These are phyloP conservation scores for Pygoscelis adeliae DNA, from an alignment of 2,113 vertebrate genomes.

Conservation along the genomic window DNA sequence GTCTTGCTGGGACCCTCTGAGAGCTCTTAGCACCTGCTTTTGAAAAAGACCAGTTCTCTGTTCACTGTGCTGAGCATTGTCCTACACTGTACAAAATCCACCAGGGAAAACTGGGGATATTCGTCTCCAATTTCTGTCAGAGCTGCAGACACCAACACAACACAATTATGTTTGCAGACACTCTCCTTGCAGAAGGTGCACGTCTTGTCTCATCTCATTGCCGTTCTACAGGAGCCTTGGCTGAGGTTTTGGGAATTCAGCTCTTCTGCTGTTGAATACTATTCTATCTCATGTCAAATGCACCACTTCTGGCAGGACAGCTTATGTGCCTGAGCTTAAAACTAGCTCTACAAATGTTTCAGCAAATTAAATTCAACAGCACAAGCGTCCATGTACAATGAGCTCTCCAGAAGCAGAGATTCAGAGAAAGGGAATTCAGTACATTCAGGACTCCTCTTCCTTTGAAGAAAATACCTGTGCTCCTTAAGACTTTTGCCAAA, in stretches of 20 bases:
- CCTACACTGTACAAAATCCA: neutral
- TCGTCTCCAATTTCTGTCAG: neutral
- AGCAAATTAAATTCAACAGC: neutral
- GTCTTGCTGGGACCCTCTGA: neutral
- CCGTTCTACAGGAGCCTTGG: neutral
- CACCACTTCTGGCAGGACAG: neutral
- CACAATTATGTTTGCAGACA: neutral
- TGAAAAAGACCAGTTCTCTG: neutral
- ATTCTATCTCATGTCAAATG: neutral
- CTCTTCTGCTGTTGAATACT: neutral
- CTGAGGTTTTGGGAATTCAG: neutral
- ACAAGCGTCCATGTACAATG: neutral
- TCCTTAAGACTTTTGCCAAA: neutral
- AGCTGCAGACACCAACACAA: neutral
- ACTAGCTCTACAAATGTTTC: neutral
- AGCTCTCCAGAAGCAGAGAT: neutral
- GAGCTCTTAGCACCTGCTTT: neutral
- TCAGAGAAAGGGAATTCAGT: neutral
- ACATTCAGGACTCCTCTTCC: neutral
- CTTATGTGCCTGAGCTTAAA: neutral
- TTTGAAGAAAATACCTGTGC: neutral
- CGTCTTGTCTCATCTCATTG: neutral
- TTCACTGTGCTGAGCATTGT: neutral
- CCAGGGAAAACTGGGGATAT: neutral
- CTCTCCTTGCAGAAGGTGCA: neutral